Evolutionary conservation across 2,888 invertebrate genomes (phyloP).

Genomic region (Spialia ferax): DNA sequence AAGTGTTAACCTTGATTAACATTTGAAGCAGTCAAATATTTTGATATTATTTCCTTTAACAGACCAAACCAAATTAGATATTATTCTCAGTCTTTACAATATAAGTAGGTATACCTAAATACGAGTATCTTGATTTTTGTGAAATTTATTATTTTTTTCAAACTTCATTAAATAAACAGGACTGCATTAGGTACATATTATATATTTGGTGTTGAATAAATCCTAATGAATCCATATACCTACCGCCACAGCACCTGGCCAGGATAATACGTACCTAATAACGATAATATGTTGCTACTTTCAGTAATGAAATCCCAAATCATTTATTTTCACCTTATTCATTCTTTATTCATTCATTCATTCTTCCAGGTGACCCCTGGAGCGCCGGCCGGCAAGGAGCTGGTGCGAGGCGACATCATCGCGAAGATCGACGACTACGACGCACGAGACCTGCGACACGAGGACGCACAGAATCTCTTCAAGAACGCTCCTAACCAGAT

Average conservation of each 20-base stretch:
- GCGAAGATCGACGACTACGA: conserved; percentile 96
- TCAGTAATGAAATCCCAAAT: not conserved
- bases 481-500: conserved; percentile 93
- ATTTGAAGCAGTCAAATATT: not conserved
- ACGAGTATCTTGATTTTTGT: too few species aligned
- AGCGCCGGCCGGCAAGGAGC: conserved; percentile 93
- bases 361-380: conserved; percentile 93
- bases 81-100: too few species aligned
- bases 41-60: not conserved
- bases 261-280: too few species aligned
- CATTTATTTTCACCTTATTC: not conserved
- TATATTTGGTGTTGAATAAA: too few species aligned
- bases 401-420: conserved; percentile 96
- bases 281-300: too few species aligned
- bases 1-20: not conserved
- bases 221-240: too few species aligned
- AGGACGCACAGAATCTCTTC: conserved; percentile 96
- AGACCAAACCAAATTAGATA: too few species aligned
- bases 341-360: not conserved
- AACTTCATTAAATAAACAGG: too few species aligned
- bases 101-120: too few species aligned
- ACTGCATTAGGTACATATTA: too few species aligned
- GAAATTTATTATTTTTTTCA: too few species aligned
- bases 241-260: too few species aligned
- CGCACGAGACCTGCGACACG: conserved; percentile 94